Evolutionary conservation across 2,888 invertebrate species (phyloP).

Genomic region (Azorinus chamasolen): DNA sequence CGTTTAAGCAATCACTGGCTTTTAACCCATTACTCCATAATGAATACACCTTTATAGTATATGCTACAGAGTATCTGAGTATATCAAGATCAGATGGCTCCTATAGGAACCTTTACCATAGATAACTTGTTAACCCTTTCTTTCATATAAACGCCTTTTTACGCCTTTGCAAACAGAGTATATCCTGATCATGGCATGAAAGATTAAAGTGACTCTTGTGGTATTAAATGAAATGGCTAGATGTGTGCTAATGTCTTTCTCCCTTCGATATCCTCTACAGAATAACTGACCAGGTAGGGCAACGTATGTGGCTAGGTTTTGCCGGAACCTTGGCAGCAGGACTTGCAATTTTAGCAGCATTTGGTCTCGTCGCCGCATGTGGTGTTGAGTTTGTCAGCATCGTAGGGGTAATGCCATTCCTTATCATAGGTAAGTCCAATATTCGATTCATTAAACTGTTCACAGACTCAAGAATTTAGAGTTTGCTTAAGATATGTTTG

Average conservation of each 20-base stretch:
- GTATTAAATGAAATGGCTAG: background rate
- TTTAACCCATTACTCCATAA: too few species aligned
- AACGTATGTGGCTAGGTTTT: constrained; percentile 16
- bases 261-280: constrained; percentile 7
- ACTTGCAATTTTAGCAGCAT: constrained; percentile 18
- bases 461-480: too few species aligned
- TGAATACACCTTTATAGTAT: too few species aligned
- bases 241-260: background rate
- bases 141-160: too few species aligned
- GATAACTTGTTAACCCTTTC: background rate
- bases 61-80: too few species aligned
- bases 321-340: constrained; percentile 26
- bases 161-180: too few species aligned
- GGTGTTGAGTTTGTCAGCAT: constrained; percentile 41
- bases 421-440: constrained; percentile 18
- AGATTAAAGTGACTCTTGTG: background rate
- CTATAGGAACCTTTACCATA: too few species aligned
- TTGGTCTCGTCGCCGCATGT: constrained; percentile 11
- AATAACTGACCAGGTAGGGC: constrained; percentile 19
- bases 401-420: constrained; percentile 27
- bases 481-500: too few species aligned
- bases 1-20: too few species aligned
- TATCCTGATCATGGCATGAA: background rate
- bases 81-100: too few species aligned
- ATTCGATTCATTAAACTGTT: too few species aligned